phyloP scores from a whole-genome alignment of 1,140 invertebrate genomes.

The Rhyacophila brunnea region DNA sequence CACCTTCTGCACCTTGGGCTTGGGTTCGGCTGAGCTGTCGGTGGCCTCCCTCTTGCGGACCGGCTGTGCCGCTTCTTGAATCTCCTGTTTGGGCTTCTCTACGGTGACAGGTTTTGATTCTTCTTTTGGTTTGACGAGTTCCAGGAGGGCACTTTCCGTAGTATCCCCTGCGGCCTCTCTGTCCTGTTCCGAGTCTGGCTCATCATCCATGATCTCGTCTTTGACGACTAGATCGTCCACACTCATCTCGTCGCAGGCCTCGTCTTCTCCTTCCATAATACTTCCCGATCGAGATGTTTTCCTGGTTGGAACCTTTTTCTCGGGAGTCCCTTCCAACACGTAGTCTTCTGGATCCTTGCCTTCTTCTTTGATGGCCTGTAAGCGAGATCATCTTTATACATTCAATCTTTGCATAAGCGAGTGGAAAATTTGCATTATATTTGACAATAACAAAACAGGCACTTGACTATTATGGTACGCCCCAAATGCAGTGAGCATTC shows the following conservation, averaged over 20 bases:
- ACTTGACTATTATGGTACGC: neutral
- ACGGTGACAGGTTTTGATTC: constrained; percentile 34
- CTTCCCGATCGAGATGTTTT: constrained; percentile 42
- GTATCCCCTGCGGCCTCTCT: constrained; percentile 1
- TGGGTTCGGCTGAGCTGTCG: constrained; percentile 42
- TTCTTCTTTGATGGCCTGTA: constrained; percentile 77
- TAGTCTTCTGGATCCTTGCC: constrained; percentile 75
- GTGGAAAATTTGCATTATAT: constrained; percentile 1
- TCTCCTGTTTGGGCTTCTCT: constrained; percentile 41
- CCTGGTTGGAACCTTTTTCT: constrained; percentile 47
- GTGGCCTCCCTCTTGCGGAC: constrained; percentile 46
- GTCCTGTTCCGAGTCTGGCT: constrained; percentile 17
- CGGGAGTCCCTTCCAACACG: constrained; percentile 59
- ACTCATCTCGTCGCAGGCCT: constrained; percentile 46
- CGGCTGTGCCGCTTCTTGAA: constrained; percentile 28
- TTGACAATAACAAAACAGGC: neutral
- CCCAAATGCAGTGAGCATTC: neutral
- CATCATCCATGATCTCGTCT: constrained; percentile 44
- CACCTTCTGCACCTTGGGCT: constrained; percentile 44
- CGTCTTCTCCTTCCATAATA: constrained; percentile 31
- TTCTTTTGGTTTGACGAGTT: constrained; percentile 3
- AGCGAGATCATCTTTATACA: constrained; percentile 28
- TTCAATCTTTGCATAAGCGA: neutral
- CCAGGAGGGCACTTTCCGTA: neutral
- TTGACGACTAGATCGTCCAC: constrained; percentile 52